Evolutionary conservation across 2,888 invertebrate genomes (phyloP).

Genomic region (Dorcus parallelipipedus): DNA sequence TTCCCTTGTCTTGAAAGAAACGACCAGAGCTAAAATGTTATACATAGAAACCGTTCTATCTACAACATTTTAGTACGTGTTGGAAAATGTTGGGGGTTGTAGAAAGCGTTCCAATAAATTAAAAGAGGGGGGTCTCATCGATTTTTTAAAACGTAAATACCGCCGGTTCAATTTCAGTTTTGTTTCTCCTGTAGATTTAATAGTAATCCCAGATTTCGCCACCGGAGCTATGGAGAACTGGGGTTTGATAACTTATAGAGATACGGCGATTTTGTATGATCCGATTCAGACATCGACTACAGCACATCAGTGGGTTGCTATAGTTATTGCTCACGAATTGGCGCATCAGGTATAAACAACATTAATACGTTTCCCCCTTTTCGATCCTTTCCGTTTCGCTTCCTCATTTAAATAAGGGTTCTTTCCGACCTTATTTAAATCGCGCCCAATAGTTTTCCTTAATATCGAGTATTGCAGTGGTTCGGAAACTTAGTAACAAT

Average conservation of each 20-base stretch:
- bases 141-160: too few relatives aligned
- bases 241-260: constrained; percentile 76
- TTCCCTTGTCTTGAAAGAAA: too few relatives aligned
- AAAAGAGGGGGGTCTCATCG: too few relatives aligned
- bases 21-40: too few relatives aligned
- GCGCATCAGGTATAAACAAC: constrained; percentile 65
- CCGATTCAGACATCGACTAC: constrained; percentile 61
- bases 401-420: background rate
- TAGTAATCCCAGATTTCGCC: constrained; percentile 74
- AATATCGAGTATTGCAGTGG: constrained; percentile 54
- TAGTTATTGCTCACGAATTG: constrained; percentile 65
- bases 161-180: background rate
- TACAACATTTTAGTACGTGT: too few relatives aligned
- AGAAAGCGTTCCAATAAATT: too few relatives aligned
- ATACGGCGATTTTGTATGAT: constrained; percentile 65
- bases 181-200: constrained; percentile 56
- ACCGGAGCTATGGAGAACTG: constrained; percentile 80
- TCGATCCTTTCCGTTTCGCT: background rate
- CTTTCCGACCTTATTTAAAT: background rate
- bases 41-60: too few relatives aligned
- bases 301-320: constrained; percentile 65
- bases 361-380: background rate
- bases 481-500: constrained; percentile 91
- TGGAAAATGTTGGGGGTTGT: too few relatives aligned
- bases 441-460: constrained; percentile 1